These are phyloP conservation scores for Gadopsis bispinosus DNA, from an alignment of 2,797 vertebrate genomes.

Conservation along the genomic window DNA sequence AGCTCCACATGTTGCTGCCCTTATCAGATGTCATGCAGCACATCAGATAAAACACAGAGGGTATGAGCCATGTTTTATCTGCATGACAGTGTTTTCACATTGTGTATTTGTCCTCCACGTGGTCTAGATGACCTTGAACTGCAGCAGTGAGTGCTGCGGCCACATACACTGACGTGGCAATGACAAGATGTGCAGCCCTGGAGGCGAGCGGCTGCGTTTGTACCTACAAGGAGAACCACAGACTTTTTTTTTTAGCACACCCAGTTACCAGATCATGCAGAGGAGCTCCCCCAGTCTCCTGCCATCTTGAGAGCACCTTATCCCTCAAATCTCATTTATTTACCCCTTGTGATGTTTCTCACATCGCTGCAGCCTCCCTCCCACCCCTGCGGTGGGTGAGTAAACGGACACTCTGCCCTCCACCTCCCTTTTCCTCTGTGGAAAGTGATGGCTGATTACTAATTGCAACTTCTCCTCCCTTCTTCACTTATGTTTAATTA, in stretches of 20 bases:
- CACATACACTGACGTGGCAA: constrained; percentile 10
- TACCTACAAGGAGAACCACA: neutral
- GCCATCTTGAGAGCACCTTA: constrained; percentile 14
- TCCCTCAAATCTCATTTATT: constrained; percentile 35
- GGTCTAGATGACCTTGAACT: constrained; percentile 40
- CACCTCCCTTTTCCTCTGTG: constrained; percentile 39
- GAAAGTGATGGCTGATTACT: constrained; percentile 63
- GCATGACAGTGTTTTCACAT: constrained; percentile 8
- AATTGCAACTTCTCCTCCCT: constrained; percentile 51
- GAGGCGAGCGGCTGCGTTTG: constrained; percentile 36
- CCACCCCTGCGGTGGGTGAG: constrained; percentile 14
- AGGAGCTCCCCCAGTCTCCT: neutral
- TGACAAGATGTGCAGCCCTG: constrained; percentile 31
- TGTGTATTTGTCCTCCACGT: constrained; percentile 31
- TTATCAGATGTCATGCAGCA: constrained; percentile 37
- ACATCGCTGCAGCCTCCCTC: constrained; percentile 25
- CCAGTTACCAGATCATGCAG: neutral
- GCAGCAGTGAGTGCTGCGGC: neutral
- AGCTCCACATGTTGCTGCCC: constrained; percentile 9
- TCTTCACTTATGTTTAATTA: constrained; percentile 61
- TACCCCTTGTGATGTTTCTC: constrained; percentile 35
- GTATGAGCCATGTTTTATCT: constrained; percentile 22
- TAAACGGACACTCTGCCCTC: constrained; percentile 64
- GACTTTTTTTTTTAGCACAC: constrained; percentile 23
- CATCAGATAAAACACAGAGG: constrained; percentile 42